A percentile compares a stretch with the other conserved stretches of the same genome.
Conservation (phyloP, 2,888 invertebrate genomes). For the Netelia melanura region DNA sequence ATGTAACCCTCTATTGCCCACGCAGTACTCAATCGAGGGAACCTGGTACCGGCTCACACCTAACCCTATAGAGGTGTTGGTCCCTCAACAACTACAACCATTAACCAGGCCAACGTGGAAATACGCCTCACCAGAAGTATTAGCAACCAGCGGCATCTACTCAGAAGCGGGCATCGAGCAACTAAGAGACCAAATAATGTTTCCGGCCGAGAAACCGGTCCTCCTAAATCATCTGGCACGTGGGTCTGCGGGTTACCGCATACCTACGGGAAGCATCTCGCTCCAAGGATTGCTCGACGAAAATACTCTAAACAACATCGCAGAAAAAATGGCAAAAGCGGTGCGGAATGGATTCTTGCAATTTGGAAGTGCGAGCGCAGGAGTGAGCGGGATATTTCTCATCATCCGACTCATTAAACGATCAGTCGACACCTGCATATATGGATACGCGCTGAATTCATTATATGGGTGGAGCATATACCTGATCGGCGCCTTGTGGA, state of each 20-base stretch:
- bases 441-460: constrained; percentile 1
- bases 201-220: constrained; percentile 45
- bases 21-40: constrained; percentile 65
- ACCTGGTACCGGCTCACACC: constrained; percentile 28
- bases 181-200: constrained; percentile 59
- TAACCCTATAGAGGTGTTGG: background rate
- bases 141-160: constrained; percentile 60
- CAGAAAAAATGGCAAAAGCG: background rate
- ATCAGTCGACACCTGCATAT: background rate
- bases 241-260: too few relatives aligned
- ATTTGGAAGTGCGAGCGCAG: background rate
- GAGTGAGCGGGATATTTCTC: background rate
- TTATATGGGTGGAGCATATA: too few relatives aligned
- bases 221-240: constrained; percentile 54
- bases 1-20: constrained; percentile 64
- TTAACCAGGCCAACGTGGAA: background rate
- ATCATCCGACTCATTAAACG: background rate
- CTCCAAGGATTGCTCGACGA: constrained; percentile 53
- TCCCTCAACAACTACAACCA: constrained; percentile 19
- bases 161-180: constrained; percentile 22
- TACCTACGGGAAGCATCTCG: background rate
- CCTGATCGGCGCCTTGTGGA: too few relatives aligned
- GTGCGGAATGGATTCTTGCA: background rate
- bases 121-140: background rate
- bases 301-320: constrained; percentile 33